A percentile compares a stretch with the other conserved stretches of the same genome.
Conservation (phyloP, 2,797 vertebrate genomes). For the Anguilla marmorata region DNA sequence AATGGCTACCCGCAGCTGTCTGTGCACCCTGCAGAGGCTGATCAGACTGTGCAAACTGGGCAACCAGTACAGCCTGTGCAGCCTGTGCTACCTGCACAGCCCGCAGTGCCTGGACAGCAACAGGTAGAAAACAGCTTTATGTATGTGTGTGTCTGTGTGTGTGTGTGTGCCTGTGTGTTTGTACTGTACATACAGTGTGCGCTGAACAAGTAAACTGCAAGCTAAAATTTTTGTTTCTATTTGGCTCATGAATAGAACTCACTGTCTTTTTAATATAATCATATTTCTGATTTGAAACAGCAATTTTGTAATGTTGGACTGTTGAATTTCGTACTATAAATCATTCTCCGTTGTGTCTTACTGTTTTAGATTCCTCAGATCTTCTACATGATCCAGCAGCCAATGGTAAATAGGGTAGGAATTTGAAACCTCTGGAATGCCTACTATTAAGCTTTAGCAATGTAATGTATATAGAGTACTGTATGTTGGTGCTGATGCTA, state of each 20-base stretch:
- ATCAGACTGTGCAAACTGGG: neutral
- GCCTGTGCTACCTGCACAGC: neutral
- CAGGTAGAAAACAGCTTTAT: neutral
- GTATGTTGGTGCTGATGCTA: constrained; percentile 30
- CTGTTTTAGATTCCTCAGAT: constrained; percentile 54
- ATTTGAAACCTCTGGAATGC: neutral
- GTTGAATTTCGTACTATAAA: neutral
- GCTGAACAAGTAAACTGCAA: neutral
- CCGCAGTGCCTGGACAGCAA: neutral
- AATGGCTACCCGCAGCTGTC: constrained; percentile 43
- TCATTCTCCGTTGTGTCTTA: constrained; percentile 11
- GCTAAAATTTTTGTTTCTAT: neutral
- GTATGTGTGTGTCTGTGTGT: neutral
- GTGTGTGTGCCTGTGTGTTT: neutral
- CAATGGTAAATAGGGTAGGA: constrained; percentile 49
- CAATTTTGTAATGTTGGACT: neutral
- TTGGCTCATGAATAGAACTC: neutral
- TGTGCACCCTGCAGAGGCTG: constrained; percentile 36
- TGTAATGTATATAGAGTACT: constrained; percentile 9
- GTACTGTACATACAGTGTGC: neutral
- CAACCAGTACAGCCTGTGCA: neutral
- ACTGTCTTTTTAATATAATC: neutral
- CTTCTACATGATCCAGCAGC: constrained; percentile 57
- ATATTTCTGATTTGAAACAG: neutral
- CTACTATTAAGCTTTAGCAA: neutral